A percentile compares a stretch with the other conserved stretches of the same genome.
Evolutionary conservation across 2,888 invertebrate species (phyloP).

Genomic region (Caenorhabditis sp.): DNA sequence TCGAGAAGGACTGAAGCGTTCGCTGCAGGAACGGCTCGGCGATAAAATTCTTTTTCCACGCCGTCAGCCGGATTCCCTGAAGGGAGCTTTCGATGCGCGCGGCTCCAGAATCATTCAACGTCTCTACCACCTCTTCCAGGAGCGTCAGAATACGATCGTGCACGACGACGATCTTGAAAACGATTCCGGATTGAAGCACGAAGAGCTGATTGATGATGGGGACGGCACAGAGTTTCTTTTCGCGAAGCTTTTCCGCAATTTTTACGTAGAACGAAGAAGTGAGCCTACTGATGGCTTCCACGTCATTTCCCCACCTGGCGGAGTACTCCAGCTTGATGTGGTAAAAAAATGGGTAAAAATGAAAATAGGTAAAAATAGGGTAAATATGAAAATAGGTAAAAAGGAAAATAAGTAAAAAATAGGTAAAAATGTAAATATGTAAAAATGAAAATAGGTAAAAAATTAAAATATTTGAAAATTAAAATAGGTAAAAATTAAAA

Average conservation of each 20-base stretch:
- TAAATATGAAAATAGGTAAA: no score
- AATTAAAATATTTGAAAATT: no score
- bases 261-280: no score
- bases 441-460: no score
- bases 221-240: slow-evolving; percentile 71
- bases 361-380: no score
- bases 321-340: no score
- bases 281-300: no score
- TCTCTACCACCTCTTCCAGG: slow-evolving; percentile 82
- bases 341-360: no score
- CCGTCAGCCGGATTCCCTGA: slow-evolving; percentile 46
- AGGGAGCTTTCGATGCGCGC: slow-evolving; percentile 56
- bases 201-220: slow-evolving; percentile 67
- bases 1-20: slow-evolving; percentile 60
- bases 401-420: no score
- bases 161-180: slow-evolving; percentile 87
- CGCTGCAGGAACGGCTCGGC: slow-evolving; percentile 59
- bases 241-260: slow-evolving; percentile 80
- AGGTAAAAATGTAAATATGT: no score
- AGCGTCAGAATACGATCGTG: slow-evolving; percentile 88
- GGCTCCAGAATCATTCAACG: slow-evolving; percentile 84
- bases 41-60: slow-evolving; percentile 61
- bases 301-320: no score
- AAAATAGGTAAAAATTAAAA: no score
- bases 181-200: slow-evolving; percentile 81